Percentiles rank a stretch among this genome's conserved stretches.
phyloP scores from a whole-genome alignment of 2,888 invertebrate genomes.

The Caenorhabditis sulstoni region DNA sequence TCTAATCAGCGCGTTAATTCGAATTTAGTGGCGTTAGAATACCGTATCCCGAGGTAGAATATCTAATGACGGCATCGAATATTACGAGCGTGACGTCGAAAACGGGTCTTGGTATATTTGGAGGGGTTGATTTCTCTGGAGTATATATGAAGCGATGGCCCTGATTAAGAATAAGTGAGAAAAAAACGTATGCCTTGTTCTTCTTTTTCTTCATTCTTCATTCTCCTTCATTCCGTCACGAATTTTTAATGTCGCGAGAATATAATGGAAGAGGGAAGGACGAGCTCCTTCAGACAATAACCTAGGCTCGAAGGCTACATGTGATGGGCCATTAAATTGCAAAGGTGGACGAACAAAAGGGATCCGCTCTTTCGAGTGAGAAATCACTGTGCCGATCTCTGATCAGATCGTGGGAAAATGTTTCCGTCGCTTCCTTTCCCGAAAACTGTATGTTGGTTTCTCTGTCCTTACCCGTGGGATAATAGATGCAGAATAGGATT shows the following conservation, averaged over 20 bases:
- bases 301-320: slow-evolving; percentile 5
- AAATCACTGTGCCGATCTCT: slow-evolving; percentile 17
- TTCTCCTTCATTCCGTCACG: neutral
- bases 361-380: neutral
- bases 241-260: neutral
- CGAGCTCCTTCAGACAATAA: slow-evolving; percentile 15
- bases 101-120: no score
- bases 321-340: slow-evolving; percentile 26
- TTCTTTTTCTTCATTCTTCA: neutral
- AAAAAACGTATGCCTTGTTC: slow-evolving; percentile 3
- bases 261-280: no score
- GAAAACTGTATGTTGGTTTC: slow-evolving; percentile 22
- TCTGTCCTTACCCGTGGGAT: slow-evolving; percentile 14
- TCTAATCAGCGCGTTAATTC: slow-evolving; percentile 30
- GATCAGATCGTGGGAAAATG: slow-evolving; percentile 42
- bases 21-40: neutral
- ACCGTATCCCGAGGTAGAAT: slow-evolving; percentile 10
- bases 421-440: neutral
- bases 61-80: neutral
- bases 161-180: slow-evolving; percentile 1
- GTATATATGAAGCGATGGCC: neutral
- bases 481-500: slow-evolving; percentile 25
- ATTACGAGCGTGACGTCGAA: neutral
- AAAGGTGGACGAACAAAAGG: neutral
- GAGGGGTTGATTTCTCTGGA: neutral